Conservation (phyloP, 2,797 vertebrate species). For the Mormyrus proboscirostris region DNA sequence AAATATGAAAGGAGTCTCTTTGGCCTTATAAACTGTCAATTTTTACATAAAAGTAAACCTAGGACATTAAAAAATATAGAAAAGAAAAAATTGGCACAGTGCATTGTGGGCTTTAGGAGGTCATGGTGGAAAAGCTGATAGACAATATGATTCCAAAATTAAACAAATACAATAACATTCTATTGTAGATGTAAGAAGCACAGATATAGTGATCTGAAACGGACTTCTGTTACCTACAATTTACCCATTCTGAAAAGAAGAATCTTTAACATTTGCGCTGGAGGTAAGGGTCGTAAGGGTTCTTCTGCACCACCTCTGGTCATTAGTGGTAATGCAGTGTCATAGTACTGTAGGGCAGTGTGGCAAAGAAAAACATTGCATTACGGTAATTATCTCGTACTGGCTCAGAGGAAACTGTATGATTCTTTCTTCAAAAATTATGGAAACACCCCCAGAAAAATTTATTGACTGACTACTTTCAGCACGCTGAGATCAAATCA, state of each 20-base stretch:
- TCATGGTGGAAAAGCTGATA: background rate
- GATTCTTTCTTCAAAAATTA: background rate
- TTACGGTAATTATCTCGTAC: background rate
- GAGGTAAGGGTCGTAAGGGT: background rate
- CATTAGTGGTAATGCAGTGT: background rate
- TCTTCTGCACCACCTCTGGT: background rate
- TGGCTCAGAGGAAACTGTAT: background rate
- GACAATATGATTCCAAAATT: background rate
- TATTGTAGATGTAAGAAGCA: background rate
- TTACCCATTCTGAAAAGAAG: background rate
- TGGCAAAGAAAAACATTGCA: background rate
- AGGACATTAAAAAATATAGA: background rate
- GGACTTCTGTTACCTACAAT: background rate
- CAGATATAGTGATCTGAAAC: background rate
- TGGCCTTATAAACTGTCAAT: background rate
- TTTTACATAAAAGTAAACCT: background rate
- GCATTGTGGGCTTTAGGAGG: background rate
- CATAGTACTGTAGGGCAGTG: background rate
- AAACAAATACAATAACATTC: background rate
- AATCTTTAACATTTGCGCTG: background rate
- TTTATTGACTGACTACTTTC: background rate
- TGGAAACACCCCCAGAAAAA: background rate
- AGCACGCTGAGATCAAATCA: background rate
- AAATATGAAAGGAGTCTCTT: background rate
- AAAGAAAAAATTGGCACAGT: background rate